Base-by-base conservation (phyloP, 2,888 invertebrate species). In the Aelia acuminata region DNA sequence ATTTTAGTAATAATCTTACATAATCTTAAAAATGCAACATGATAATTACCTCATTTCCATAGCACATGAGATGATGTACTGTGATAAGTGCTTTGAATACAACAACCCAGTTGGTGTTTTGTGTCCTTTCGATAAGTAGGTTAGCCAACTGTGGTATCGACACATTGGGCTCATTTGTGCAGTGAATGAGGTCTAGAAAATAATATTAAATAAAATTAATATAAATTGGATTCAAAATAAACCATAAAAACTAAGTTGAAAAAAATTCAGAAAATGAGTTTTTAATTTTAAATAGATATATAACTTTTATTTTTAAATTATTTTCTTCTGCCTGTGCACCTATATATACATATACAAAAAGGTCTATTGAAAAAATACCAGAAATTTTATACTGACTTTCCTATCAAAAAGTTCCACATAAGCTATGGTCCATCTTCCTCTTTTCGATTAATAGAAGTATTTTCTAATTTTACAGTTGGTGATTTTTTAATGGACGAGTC, bases 91-190 rank as follows among this genome's bases (percentile, higher is more conserved):
- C 96, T 93, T 99, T 99, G 94, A 98, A 99, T 89, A 99, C 99
- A 90, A 99, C 99, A 91, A 99, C 97, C 99, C 99, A 99, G 93
- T 97, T 98, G 91, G 97, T 95, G 94, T 98, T 98, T 93, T 99
- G 99, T 91, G 99, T 98, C 92, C 99, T 94, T 93, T 99, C 99
- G 92, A 99, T 98, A 92, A 99, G 95, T 92, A 99, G 94, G 94
- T 99, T 99, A 90, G 99, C 99, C 94, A 99, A 94, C 93, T 99
- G 98, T 92, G 99, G 99, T 94, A 99, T 99, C 90, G 99, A 99
- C 90, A 99, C 99, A 94, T 99, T 99, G 90, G 99, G 99, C 94
- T 99, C 99, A 93, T 99, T 98, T 93, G 99, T 99, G 94, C 99
- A 99, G 93, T 99, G 99, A 92, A 99, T 96, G 94, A 99, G 95